A percentile compares a stretch with the other conserved stretches of the same genome.
Conservation (phyloP, 2,113 vertebrate genomes). For the Hiodon tergisus region DNA sequence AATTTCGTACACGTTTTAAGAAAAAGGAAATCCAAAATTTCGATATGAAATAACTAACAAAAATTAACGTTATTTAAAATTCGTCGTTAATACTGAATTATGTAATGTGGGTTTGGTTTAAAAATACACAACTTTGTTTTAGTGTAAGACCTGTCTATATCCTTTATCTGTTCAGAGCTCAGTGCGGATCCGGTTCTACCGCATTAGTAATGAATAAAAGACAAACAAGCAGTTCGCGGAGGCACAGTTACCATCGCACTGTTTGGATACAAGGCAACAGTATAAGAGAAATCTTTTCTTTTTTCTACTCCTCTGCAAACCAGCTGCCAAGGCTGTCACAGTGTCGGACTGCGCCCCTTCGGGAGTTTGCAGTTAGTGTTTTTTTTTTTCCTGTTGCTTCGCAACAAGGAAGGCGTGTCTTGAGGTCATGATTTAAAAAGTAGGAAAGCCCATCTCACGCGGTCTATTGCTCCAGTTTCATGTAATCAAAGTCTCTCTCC, state of each 20-base stretch:
- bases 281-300: conserved; percentile 32
- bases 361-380: conserved; percentile 45
- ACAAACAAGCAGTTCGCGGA: conserved; percentile 17
- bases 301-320: conserved; percentile 41
- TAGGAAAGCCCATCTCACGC: conserved; percentile 47
- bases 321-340: conserved; percentile 44
- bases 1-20: too few species aligned
- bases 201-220: conserved; percentile 25
- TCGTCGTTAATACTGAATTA: too few species aligned
- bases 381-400: conserved; percentile 52
- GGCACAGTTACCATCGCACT: conserved; percentile 54
- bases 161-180: conserved; percentile 5
- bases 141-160: conserved; percentile 13
- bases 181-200: conserved; percentile 21
- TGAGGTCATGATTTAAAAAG: conserved; percentile 66
- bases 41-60: too few species aligned
- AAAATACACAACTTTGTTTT: not conserved
- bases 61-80: too few species aligned
- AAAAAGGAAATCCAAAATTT: too few species aligned
- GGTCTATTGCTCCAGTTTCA: conserved; percentile 46
- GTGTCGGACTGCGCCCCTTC: conserved; percentile 52
- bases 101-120: not conserved
- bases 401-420: conserved; percentile 58
- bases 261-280: conserved; percentile 56
- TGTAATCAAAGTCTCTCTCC: conserved; percentile 47